phyloP scores from a whole-genome alignment of 2,888 invertebrate genomes.

The Nomada fucata region DNA sequence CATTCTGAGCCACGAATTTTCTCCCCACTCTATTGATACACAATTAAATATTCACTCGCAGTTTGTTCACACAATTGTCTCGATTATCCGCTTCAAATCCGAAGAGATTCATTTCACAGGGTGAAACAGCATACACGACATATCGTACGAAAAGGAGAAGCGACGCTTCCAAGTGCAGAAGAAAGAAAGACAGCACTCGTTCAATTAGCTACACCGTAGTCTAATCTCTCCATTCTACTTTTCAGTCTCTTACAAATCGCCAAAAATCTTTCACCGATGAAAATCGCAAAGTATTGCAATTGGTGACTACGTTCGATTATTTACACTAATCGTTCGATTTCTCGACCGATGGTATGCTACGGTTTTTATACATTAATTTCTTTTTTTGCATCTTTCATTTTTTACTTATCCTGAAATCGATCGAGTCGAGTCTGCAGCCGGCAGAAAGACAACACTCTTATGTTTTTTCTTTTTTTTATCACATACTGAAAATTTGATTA shows the following conservation, averaged over 20 bases:
- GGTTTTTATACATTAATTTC: neutral
- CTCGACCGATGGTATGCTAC: neutral
- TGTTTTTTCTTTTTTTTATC: neutral
- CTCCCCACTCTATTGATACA: neutral
- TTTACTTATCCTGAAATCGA: neutral
- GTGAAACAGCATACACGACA: neutral
- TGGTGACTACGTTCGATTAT: neutral
- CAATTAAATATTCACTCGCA: neutral
- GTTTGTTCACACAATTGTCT: neutral
- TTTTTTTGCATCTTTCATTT: too few species aligned
- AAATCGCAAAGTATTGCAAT: neutral
- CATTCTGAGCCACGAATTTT: neutral
- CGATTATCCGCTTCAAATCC: neutral
- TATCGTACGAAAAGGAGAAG: neutral
- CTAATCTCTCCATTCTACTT: neutral
- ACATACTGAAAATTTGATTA: neutral
- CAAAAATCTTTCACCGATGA: neutral
- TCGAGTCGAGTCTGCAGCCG: neutral
- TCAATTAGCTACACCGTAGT: neutral
- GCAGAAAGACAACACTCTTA: neutral
- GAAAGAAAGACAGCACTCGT: neutral
- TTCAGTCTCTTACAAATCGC: neutral
- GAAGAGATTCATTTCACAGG: neutral
- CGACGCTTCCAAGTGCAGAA: neutral
- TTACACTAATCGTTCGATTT: neutral